These are phyloP conservation scores for Euzophera pinguis DNA, from an alignment of 2,888 invertebrate species.

Conservation along the genomic window DNA sequence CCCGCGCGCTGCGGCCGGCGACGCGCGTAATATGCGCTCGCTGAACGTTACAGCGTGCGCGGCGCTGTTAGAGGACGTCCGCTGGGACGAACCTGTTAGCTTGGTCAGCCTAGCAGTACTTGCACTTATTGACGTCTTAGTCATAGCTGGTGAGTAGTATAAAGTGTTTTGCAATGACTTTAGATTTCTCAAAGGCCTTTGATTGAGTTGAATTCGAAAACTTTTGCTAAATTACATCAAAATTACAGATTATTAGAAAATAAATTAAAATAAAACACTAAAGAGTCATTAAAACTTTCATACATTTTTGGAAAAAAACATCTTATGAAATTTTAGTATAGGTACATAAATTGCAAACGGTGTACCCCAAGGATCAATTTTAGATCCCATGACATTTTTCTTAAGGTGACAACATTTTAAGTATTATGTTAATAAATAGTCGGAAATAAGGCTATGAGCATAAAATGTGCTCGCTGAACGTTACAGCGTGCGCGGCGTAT, in stretches of 20 bases:
- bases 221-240: too few species aligned
- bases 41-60: constrained; percentile 91
- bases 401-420: too few species aligned
- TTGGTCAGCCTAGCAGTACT: constrained; percentile 88
- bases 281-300: too few species aligned
- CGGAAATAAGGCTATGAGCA: constrained; percentile 63
- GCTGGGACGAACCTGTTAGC: constrained; percentile 90
- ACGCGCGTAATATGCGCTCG: constrained; percentile 82
- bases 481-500: constrained; percentile 89
- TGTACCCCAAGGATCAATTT: background rate
- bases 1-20: constrained; percentile 47
- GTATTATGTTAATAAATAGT: too few species aligned
- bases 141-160: constrained; percentile 84
- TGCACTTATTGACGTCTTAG: constrained; percentile 91
- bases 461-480: constrained; percentile 88
- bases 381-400: background rate
- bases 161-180: background rate
- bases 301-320: too few species aligned
- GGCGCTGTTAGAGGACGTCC: constrained; percentile 88
- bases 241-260: too few species aligned
- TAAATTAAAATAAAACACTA: too few species aligned
- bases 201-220: background rate
- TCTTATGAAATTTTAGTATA: too few species aligned
- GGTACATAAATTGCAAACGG: background rate
- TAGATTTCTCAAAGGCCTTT: background rate